Evolutionary conservation across 2,888 invertebrate genomes (phyloP).

Genomic region (Mythimna impura): DNA sequence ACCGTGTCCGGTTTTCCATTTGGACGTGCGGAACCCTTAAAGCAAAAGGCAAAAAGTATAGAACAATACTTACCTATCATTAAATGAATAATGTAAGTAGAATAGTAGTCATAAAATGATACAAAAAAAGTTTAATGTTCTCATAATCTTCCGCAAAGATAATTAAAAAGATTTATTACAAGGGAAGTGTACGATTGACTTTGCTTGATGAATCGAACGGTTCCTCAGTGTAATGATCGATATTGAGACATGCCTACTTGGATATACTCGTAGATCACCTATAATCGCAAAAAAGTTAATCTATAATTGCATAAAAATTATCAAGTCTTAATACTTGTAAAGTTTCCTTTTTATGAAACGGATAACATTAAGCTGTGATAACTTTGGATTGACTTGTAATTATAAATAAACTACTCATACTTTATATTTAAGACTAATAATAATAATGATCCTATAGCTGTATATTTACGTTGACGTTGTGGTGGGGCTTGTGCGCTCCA

Average conservation of each 20-base stretch:
- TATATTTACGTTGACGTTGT: too few species aligned
- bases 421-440: too few species aligned
- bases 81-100: constrained; percentile 27
- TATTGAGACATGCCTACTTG: constrained; percentile 7
- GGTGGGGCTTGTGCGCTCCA: too few species aligned
- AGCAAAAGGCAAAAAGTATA: neutral
- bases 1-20: too few species aligned
- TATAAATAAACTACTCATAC: too few species aligned
- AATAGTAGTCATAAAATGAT: constrained; percentile 13
- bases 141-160: constrained; percentile 29
- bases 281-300: neutral
- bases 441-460: too few species aligned
- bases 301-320: neutral
- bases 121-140: constrained; percentile 41
- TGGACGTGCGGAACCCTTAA: neutral
- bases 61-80: neutral
- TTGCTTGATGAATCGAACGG: constrained; percentile 31
- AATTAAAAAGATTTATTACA: constrained; percentile 43
- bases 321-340: too few species aligned
- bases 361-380: too few species aligned
- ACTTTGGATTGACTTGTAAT: too few species aligned
- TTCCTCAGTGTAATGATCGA: constrained; percentile 37
- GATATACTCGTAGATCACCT: constrained; percentile 2
- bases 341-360: too few species aligned
- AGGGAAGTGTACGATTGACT: constrained; percentile 24